Percentiles rank a stretch among this genome's conserved stretches.
phyloP scores from a whole-genome alignment of 64 coral and sea anemone species.

The Orbicella faveolata region DNA sequence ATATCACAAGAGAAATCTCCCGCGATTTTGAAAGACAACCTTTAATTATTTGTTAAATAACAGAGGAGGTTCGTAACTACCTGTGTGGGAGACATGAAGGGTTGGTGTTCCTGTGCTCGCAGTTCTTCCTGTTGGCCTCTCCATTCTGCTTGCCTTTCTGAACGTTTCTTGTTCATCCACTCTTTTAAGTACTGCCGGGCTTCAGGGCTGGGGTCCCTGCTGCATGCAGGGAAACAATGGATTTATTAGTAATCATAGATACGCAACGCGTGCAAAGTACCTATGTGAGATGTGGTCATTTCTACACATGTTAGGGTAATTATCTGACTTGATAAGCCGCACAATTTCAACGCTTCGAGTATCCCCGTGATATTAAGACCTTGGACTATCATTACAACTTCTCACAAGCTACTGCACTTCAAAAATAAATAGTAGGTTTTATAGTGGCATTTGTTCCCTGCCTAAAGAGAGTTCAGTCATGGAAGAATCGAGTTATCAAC shows the following conservation, averaged over 20 bases:
- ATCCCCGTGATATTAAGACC: no score
- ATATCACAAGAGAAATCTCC: no score
- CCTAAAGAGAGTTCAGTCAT: background rate
- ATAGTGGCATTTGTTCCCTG: no score
- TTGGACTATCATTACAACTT: no score
- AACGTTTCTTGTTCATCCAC: slow-evolving; percentile 80
- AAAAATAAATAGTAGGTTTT: no score
- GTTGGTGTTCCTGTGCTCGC: slow-evolving; percentile 67
- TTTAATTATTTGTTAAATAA: background rate
- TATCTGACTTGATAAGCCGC: no score
- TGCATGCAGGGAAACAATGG: background rate
- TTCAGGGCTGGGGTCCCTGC: slow-evolving; percentile 53
- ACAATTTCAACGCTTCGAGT: no score
- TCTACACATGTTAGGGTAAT: no score
- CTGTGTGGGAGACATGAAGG: slow-evolving; percentile 61
- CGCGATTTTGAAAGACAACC: no score
- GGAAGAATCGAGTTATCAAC: background rate
- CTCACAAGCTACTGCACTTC: no score
- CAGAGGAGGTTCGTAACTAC: slow-evolving; percentile 16
- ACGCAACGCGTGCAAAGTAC: background rate
- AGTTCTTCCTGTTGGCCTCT: slow-evolving; percentile 61
- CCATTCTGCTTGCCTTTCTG: slow-evolving; percentile 59
- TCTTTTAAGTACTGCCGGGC: slow-evolving; percentile 62
- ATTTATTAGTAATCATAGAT: background rate
- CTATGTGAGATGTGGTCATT: no score